These are phyloP conservation scores for Phrynosoma platyrhinos DNA, from an alignment of 2,113 vertebrate species.

Conservation along the genomic window DNA sequence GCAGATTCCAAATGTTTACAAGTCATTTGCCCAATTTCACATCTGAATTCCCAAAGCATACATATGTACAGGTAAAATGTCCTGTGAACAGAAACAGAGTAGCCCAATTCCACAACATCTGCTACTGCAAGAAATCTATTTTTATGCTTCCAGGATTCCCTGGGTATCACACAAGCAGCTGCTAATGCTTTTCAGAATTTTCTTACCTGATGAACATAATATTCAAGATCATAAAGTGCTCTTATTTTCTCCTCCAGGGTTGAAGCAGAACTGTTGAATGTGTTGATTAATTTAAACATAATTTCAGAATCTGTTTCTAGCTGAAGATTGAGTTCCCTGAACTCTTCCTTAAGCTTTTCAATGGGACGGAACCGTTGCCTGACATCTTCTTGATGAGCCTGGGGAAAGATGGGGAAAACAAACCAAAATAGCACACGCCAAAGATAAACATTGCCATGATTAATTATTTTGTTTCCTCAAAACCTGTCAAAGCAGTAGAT, in stretches of 20 bases:
- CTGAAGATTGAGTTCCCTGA: conserved; percentile 87
- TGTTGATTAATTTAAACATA: conserved; percentile 86
- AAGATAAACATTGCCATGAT: background rate
- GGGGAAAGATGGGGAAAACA: conserved; percentile 46
- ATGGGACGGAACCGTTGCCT: conserved; percentile 82
- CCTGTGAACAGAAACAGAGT: background rate
- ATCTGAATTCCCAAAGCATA: background rate
- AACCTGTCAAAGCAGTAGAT: background rate
- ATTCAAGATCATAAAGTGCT: conserved; percentile 91
- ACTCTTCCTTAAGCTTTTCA: conserved; percentile 90
- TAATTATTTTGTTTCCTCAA: background rate
- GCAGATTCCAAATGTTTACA: background rate
- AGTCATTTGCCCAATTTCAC: background rate
- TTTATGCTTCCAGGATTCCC: conserved; percentile 45
- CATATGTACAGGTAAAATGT: background rate
- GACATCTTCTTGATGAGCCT: conserved; percentile 71
- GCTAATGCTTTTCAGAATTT: conserved; percentile 30
- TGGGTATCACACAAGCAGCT: conserved; percentile 42
- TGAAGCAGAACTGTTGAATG: conserved; percentile 84
- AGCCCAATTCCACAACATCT: background rate
- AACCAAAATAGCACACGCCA: background rate
- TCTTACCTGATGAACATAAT: conserved; percentile 94
- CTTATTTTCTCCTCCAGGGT: conserved; percentile 84
- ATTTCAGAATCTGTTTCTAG: conserved; percentile 93
- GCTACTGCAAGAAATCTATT: conserved; percentile 28